Evolutionary conservation across 2,113 vertebrate species (phyloP).

Genomic region (Meles meles): DNA sequence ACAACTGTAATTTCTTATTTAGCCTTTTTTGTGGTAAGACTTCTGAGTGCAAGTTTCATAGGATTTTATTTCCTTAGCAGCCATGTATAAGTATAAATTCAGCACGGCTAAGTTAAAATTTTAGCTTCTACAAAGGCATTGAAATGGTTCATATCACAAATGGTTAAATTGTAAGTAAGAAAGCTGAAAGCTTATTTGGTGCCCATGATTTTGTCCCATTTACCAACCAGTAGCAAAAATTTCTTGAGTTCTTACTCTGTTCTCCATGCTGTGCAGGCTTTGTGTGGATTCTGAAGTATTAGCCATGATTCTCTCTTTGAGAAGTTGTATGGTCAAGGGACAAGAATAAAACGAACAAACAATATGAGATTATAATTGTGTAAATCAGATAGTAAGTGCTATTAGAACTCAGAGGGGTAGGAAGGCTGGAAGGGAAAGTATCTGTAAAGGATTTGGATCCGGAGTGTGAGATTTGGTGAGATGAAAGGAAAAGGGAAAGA

Average conservation of each 20-base stretch:
- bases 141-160: background rate
- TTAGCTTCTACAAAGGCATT: conserved; percentile 24
- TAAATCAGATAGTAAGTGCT: background rate
- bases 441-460: background rate
- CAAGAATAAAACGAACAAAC: background rate
- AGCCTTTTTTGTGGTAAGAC: conserved; percentile 14
- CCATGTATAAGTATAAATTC: background rate
- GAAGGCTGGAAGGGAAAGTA: background rate
- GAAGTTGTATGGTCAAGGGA: background rate
- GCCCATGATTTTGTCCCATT: background rate
- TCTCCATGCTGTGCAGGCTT: background rate
- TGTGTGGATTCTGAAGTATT: background rate
- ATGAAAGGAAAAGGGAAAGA: background rate
- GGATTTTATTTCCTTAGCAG: background rate
- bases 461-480: background rate
- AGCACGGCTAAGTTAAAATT: conserved; percentile 2
- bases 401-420: background rate
- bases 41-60: background rate
- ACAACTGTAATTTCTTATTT: background rate
- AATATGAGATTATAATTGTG: background rate
- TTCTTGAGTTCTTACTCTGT: background rate
- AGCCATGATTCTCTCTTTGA: too few species aligned
- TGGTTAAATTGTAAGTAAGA: conserved; percentile 8
- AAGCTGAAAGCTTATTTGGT: conserved; percentile 8
- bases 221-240: background rate